Base-by-base conservation (phyloP, 2,888 invertebrate genomes). In the Auanema freiburgensis region DNA sequence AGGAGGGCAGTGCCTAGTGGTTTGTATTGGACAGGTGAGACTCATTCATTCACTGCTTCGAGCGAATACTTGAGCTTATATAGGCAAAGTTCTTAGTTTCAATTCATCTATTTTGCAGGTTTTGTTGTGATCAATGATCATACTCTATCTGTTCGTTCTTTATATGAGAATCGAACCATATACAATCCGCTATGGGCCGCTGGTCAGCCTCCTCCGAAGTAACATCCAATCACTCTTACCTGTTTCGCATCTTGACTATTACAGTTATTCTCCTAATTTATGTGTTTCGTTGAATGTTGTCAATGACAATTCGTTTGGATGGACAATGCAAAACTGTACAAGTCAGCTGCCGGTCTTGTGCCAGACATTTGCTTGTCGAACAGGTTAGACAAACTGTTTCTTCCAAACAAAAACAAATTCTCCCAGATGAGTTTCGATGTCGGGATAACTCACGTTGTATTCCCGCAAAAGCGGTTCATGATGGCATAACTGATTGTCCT, bases 321-420 rank as follows among this genome's bases (percentile, higher is more conserved):
- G 79, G 79, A 49, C 67, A n/a, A 52, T 75, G 10, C 49, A 62
- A 5, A 59, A 72, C 21, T 78, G 78, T 54, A 41, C 54, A 5
- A 23, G 43, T 1, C 57, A 59, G 40, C 63, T 71, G 11, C 69
- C 76, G 8, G 58, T 72, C 14, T 64, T 79, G 43, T 79, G 79
- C 55, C 66, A 79, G 42, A 79, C 79, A 24, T 77, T 78, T 52
- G 69, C 72, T n/a, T 79, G 79, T 63, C 65, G 65, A 14, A 59
- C 66, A 16, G 63, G 76, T 74, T n/a, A n/a, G n/a, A n/a, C n/a
- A n/a, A n/a, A n/a, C n/a, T n/a, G n/a, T n/a, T n/a, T n/a, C n/a
- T n/a, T n/a, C n/a, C n/a, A n/a, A n/a, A n/a, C n/a, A n/a, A n/a
- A n/a, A n/a, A n/a, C n/a, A n/a, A n/a, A n/a, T n/a, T n/a, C n/a